phyloP scores from a whole-genome alignment of 2,113 vertebrate species.

The Falcunculus frontatus region DNA sequence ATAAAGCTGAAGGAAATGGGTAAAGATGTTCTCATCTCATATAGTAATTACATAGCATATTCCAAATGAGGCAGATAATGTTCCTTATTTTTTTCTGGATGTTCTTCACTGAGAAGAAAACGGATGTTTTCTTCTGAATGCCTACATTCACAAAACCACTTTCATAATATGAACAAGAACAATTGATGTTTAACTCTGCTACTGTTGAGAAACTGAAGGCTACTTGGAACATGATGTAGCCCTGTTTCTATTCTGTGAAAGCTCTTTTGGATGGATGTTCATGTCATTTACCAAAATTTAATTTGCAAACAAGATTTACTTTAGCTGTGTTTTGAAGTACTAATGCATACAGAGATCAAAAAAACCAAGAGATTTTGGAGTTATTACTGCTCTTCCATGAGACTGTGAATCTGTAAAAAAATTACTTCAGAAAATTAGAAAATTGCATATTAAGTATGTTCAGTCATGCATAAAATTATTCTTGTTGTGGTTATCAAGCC shows the following conservation, averaged over 20 bases:
- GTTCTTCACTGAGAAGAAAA: not conserved
- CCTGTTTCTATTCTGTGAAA: not conserved
- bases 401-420: constrained; percentile 39
- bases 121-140: not conserved
- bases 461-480: constrained; percentile 1
- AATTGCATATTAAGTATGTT: constrained; percentile 14
- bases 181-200: not conserved
- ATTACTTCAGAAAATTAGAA: constrained; percentile 40
- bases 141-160: not conserved
- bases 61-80: not conserved
- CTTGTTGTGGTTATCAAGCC: not conserved
- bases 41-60: not conserved
- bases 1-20: not conserved
- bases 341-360: constrained; percentile 33
- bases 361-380: not conserved
- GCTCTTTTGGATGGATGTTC: not conserved
- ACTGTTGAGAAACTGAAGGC: not conserved
- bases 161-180: not conserved
- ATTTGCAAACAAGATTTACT: constrained; percentile 44
- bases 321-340: constrained; percentile 41
- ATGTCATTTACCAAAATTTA: constrained; percentile 17
- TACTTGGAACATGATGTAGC: not conserved
- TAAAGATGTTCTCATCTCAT: not conserved
- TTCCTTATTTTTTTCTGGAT: not conserved
- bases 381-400: not conserved